Evolutionary conservation across 2,797 vertebrate species (phyloP).

Genomic region (Brotula barbata): DNA sequence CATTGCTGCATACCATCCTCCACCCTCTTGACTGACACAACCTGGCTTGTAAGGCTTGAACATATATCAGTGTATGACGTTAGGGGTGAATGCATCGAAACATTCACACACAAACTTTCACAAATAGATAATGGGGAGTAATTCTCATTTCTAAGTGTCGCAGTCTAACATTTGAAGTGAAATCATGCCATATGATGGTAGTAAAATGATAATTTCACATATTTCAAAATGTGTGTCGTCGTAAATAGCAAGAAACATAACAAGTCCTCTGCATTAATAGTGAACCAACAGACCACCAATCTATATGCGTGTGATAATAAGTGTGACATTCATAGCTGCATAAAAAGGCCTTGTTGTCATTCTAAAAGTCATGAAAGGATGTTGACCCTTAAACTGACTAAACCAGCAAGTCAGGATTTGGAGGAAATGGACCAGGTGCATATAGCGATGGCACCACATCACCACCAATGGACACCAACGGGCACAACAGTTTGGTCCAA

Average conservation of each 20-base stretch:
- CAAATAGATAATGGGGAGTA: background rate
- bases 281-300: background rate
- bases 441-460: background rate
- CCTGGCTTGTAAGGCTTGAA: conserved; percentile 2
- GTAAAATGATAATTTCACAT: too few relatives aligned
- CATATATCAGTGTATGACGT: conserved; percentile 6
- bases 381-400: conserved; percentile 44
- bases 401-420: conserved; percentile 69
- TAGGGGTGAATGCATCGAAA: conserved; percentile 2
- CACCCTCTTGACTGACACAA: conserved; percentile 21
- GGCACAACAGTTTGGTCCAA: conserved; percentile 21
- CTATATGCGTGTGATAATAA: background rate
- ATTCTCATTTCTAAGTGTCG: too few relatives aligned
- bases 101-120: conserved; percentile 9
- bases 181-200: too few relatives aligned
- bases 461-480: background rate
- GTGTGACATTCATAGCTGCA: background rate
- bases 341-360: background rate
- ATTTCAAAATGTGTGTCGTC: too few relatives aligned
- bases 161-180: too few relatives aligned
- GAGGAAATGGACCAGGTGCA: conserved; percentile 38
- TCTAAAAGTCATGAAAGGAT: background rate
- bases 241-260: too few relatives aligned
- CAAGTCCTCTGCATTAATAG: too few relatives aligned
- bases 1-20: conserved; percentile 7